Conservation (phyloP, 2,888 invertebrate species). For the Gortyna flavago region DNA sequence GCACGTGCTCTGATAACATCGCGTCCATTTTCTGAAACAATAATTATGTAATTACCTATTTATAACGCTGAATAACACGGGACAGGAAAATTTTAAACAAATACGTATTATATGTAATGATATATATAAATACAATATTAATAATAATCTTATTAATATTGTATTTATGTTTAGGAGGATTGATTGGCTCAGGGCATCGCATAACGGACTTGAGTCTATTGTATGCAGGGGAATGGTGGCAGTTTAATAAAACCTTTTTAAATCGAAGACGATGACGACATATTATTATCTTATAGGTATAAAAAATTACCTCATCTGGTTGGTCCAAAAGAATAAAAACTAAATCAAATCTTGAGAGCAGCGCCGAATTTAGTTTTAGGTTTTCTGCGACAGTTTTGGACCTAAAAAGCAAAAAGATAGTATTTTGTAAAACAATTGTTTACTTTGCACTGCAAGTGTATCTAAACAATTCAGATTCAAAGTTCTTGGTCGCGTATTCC, state of each 20-base stretch:
- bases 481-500: background rate
- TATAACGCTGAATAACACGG: background rate
- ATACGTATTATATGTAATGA: background rate
- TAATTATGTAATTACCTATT: background rate
- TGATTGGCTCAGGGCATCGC: background rate
- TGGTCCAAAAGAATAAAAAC: slow-evolving; percentile 97
- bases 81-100: background rate
- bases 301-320: slow-evolving; percentile 92
- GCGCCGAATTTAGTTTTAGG: slow-evolving; percentile 95
- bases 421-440: background rate
- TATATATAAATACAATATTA: too few relatives aligned
- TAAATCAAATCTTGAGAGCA: slow-evolving; percentile 97
- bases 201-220: background rate
- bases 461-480: too few relatives aligned
- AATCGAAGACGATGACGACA: background rate
- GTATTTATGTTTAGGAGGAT: background rate
- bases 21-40: slow-evolving; percentile 92
- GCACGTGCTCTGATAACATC: slow-evolving; percentile 95
- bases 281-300: background rate
- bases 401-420: slow-evolving; percentile 76
- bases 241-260: background rate
- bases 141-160: background rate
- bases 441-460: background rate
- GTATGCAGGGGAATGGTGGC: background rate
- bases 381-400: slow-evolving; percentile 97